phyloP scores from a whole-genome alignment of 1,140 invertebrate genomes.

The Calliopsis andreniformis region DNA sequence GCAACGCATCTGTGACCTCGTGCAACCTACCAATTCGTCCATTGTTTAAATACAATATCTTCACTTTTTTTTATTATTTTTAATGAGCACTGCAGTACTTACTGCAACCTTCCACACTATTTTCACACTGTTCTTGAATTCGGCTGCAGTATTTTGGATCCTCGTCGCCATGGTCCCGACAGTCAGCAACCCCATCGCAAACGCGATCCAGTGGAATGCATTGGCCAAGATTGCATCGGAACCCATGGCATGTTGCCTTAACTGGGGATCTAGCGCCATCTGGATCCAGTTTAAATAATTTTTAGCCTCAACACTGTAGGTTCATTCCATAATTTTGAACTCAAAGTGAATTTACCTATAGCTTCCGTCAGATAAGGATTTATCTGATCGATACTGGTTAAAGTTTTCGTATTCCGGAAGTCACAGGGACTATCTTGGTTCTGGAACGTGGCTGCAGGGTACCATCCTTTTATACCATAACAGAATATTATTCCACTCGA shows the following conservation, averaged over 20 bases:
- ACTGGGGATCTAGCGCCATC: neutral
- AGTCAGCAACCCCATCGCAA: conserved; percentile 88
- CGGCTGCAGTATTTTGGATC: conserved; percentile 79
- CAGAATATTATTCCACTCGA: conserved; percentile 85
- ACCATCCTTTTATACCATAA: conserved; percentile 83
- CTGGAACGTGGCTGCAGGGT: conserved; percentile 83
- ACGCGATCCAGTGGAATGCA: conserved; percentile 85
- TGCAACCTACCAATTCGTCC: conserved; percentile 80
- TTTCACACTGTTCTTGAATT: conserved; percentile 63
- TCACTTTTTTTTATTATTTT: neutral
- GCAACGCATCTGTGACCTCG: conserved; percentile 85
- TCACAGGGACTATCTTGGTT: conserved; percentile 81
- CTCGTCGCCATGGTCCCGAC: conserved; percentile 87
- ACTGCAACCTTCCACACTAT: conserved; percentile 67
- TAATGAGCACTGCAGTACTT: conserved; percentile 49
- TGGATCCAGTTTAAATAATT: neutral
- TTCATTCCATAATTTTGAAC: neutral
- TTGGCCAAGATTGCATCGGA: conserved; percentile 86
- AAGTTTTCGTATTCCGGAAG: conserved; percentile 75
- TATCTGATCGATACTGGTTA: conserved; percentile 81
- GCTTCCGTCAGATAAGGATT: conserved; percentile 78
- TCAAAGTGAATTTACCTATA: conserved; percentile 71
- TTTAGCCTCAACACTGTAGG: neutral
- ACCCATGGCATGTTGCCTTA: conserved; percentile 81
- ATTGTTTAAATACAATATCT: neutral